Conservation (phyloP, 2,113 vertebrate species). For the Vidua chalybeata region DNA sequence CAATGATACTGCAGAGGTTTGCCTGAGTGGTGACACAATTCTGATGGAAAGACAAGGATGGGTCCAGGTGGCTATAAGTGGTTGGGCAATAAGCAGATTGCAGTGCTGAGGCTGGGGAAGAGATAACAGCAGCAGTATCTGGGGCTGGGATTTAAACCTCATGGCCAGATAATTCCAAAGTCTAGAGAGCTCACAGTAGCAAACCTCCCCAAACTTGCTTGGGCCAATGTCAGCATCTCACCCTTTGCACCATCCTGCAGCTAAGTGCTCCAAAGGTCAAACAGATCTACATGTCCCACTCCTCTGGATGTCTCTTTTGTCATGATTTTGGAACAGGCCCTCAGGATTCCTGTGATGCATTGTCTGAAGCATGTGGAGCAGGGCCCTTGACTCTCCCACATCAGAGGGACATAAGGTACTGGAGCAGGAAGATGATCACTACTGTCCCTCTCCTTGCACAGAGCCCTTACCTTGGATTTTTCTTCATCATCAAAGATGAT, state of each 20-base stretch:
- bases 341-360: not conserved
- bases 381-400: not conserved
- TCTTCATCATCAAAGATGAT: constrained; percentile 96
- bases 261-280: not conserved
- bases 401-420: not conserved
- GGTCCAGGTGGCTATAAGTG: not conserved
- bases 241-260: not conserved
- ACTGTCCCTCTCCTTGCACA: not conserved
- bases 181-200: not conserved
- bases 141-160: not conserved
- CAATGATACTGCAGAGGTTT: not conserved
- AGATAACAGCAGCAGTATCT: not conserved
- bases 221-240: not conserved
- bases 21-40: not conserved
- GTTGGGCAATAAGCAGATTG: not conserved
- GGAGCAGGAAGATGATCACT: not conserved
- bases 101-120: not conserved
- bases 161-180: not conserved
- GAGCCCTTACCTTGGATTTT: constrained; percentile 91
- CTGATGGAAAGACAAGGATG: not conserved
- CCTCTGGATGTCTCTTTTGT: not conserved
- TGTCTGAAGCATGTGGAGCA: not conserved
- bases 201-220: not conserved
- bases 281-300: not conserved
- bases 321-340: not conserved